Percentiles rank a stretch among this genome's conserved stretches.
These are phyloP conservation scores for Lethenteron reissneri DNA, from an alignment of 2,113 vertebrate species.

Conservation along the genomic window DNA sequence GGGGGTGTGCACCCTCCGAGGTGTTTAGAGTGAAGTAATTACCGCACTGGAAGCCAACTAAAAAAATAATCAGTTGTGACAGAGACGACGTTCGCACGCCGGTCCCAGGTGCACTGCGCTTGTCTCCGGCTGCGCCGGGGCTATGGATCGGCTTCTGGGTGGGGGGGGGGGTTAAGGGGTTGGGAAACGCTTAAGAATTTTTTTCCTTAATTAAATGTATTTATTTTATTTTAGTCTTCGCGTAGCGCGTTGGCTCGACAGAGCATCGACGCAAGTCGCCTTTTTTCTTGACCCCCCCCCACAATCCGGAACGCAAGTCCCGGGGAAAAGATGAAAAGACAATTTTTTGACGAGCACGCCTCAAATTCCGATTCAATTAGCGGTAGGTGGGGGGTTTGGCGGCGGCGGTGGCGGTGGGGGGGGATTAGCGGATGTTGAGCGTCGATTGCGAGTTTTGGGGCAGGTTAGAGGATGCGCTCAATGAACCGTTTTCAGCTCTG, in stretches of 20 bases:
- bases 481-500: too few relatives aligned
- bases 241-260: too few relatives aligned
- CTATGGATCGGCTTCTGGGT: too few relatives aligned
- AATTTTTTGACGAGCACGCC: neutral
- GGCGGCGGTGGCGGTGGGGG: neutral
- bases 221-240: neutral
- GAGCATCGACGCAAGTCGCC: too few relatives aligned
- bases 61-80: too few relatives aligned
- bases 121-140: too few relatives aligned
- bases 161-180: neutral
- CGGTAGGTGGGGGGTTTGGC: neutral
- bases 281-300: neutral
- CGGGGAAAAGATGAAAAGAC: neutral
- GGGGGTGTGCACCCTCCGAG: neutral
- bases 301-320: neutral
- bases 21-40: too few relatives aligned
- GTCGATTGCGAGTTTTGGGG: too few relatives aligned
- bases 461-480: too few relatives aligned
- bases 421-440: neutral
- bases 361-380: constrained; percentile 6
- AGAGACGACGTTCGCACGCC: too few relatives aligned
- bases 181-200: neutral
- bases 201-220: neutral
- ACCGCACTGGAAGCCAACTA: too few relatives aligned
- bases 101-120: too few relatives aligned